Base-by-base conservation (phyloP, 2,113 vertebrate species). In the Arothron firmamentum region DNA sequence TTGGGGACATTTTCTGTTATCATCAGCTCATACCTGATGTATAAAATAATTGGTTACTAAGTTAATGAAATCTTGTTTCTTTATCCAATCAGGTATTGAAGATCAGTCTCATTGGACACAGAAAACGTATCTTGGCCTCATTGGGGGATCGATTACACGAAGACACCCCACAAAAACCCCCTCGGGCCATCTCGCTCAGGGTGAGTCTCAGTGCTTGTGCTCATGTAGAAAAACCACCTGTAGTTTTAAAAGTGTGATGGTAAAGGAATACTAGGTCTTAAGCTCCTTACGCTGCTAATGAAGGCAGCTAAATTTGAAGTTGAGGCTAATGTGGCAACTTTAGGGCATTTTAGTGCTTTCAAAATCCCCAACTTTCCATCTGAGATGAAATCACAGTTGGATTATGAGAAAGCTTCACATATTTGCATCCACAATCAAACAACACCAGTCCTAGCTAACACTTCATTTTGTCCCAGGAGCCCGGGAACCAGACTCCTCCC, bases 401-500 rank as follows among this genome's bases (percentile, higher is more conserved):
- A 38, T 38, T 11, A 38, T 10, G 9, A 38, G 8, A 12, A 38
- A 38, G 34, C 34, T 10, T 38, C 34, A 38, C 5, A 31, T 9
- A 31, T 31, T 31, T 31, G 28, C 28, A 31, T 31, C 2, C 28
- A 31, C 6, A 7, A 31, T 31, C 2, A 31, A 31, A 31, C 8
- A 31, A 31, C 3, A 6, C 34, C 45, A 5, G 14, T 47, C 45
- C 15, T 47, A 6, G 3, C 43, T 15, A 45, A 15, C 57, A 5
- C 52, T n/a, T 41, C 43, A 0, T 46, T 46, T 43, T 76, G 64
- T 66, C 54, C 72, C 85, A 97, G 96, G 95, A 98, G 92, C 95
- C 96, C 80, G 94, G 95, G 88, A 96, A 96, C 87, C 94, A 97
- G 90, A 98, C 94, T 72, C 96, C 96, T 87, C 96, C 95, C 79